These are phyloP conservation scores for Aix galericulata DNA, from an alignment of 2,113 vertebrate genomes.

Conservation along the genomic window DNA sequence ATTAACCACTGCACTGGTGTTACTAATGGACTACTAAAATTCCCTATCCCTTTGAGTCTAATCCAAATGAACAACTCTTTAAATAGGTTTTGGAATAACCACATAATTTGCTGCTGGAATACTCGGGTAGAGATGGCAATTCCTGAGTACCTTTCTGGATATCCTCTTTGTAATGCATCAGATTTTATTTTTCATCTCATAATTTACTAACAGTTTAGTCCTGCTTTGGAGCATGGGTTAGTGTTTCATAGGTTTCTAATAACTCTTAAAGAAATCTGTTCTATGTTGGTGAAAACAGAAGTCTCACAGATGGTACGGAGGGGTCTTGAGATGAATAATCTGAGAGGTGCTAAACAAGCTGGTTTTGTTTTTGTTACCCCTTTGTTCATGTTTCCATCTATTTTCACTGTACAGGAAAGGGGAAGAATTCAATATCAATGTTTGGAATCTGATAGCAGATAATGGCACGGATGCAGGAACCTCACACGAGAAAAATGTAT, in stretches of 20 bases:
- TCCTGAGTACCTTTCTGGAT: not conserved
- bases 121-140: not conserved
- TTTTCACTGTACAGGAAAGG: not conserved
- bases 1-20: not conserved
- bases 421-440: not conserved
- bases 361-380: not conserved
- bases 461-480: not conserved
- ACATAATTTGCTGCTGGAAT: not conserved
- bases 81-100: not conserved
- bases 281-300: not conserved
- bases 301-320: not conserved
- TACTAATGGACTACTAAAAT: not conserved
- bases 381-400: not conserved
- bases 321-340: not conserved
- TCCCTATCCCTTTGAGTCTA: not conserved
- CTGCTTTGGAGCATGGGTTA: not conserved
- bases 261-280: not conserved
- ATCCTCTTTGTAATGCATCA: not conserved
- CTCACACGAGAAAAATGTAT: not conserved
- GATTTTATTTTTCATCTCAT: not conserved
- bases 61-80: not conserved
- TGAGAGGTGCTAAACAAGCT: not conserved
- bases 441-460: not conserved
- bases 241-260: not conserved
- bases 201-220: not conserved